These are phyloP conservation scores for Catocala fraxini DNA, from an alignment of 2,888 invertebrate species.

Conservation along the genomic window DNA sequence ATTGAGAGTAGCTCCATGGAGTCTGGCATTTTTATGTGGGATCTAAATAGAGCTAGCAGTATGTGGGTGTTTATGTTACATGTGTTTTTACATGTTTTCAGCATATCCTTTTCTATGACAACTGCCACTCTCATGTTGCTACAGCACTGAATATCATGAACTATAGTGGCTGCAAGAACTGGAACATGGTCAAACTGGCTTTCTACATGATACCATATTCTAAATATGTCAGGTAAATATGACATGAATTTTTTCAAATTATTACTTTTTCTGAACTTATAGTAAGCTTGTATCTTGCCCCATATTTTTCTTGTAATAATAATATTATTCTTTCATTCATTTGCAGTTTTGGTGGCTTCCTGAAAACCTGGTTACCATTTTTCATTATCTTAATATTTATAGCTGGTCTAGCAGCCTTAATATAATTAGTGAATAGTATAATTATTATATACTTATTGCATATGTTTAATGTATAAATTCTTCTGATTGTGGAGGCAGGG, in stretches of 20 bases:
- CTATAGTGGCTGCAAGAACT: constrained; percentile 92
- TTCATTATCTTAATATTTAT: constrained; percentile 81
- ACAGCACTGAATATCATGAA: constrained; percentile 96
- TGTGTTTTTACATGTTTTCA: constrained; percentile 74
- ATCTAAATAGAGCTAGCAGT: too few relatives aligned
- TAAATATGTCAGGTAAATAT: constrained; percentile 91
- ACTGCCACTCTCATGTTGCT: constrained; percentile 99
- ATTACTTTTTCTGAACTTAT: too few relatives aligned
- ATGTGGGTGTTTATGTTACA: too few relatives aligned
- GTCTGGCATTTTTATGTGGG: too few relatives aligned
- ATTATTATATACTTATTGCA: not conserved
- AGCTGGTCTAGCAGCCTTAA: constrained; percentile 67
- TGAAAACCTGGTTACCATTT: constrained; percentile 96
- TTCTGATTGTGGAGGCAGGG: not conserved
- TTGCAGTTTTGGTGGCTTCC: constrained; percentile 89
- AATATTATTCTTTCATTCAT: constrained; percentile 11
- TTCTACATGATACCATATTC: constrained; percentile 91
- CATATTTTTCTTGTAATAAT: too few relatives aligned
- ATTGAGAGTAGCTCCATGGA: too few relatives aligned
- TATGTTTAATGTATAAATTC: not conserved
- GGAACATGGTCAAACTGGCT: constrained; percentile 98
- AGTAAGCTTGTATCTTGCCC: too few relatives aligned
- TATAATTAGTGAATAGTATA: constrained; percentile 54
- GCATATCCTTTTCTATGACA: constrained; percentile 99
- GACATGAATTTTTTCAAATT: too few relatives aligned